Conservation (phyloP, 1,140 invertebrate genomes). For the Trialeurodes vaporariorum region DNA sequence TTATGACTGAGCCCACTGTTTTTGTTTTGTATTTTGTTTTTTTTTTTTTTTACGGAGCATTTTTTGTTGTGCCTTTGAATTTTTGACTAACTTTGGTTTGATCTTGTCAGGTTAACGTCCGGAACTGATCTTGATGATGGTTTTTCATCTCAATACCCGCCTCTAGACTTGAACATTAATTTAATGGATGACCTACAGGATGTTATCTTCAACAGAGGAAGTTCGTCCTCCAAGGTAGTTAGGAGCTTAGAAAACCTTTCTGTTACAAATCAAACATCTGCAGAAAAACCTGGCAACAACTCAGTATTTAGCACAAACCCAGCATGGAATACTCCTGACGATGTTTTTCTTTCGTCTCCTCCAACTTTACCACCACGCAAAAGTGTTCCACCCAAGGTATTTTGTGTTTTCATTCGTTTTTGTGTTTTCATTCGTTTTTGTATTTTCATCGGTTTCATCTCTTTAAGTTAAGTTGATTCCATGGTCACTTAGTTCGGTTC, state of each 20-base stretch:
- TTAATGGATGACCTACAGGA: conserved; percentile 53
- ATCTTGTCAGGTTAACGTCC: background rate
- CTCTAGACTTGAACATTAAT: conserved; percentile 45
- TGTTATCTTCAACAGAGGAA: conserved; percentile 38
- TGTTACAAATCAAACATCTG: conserved; percentile 24
- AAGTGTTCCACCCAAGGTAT: conserved; percentile 10
- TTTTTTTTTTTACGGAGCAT: too few relatives aligned
- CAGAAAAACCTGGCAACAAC: conserved; percentile 2
- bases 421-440: too few relatives aligned
- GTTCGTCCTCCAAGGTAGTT: conserved; percentile 38
- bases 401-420: too few relatives aligned
- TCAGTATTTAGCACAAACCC: background rate
- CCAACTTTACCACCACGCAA: conserved; percentile 3
- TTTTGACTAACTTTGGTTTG: too few relatives aligned
- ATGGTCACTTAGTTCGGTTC: too few relatives aligned
- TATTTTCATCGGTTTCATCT: too few relatives aligned
- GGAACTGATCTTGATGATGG: background rate
- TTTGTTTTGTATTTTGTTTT: too few relatives aligned
- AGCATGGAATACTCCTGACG: conserved; percentile 8
- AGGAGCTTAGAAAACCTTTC: conserved; percentile 45
- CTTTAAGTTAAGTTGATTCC: too few relatives aligned
- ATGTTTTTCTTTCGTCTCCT: conserved; percentile 11
- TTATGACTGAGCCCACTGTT: too few relatives aligned
- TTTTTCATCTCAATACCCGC: conserved; percentile 32
- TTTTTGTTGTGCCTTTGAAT: background rate